Evolutionary conservation across 2,888 invertebrate species (phyloP).

Genomic region (Eueremaeus valkanovi): DNA sequence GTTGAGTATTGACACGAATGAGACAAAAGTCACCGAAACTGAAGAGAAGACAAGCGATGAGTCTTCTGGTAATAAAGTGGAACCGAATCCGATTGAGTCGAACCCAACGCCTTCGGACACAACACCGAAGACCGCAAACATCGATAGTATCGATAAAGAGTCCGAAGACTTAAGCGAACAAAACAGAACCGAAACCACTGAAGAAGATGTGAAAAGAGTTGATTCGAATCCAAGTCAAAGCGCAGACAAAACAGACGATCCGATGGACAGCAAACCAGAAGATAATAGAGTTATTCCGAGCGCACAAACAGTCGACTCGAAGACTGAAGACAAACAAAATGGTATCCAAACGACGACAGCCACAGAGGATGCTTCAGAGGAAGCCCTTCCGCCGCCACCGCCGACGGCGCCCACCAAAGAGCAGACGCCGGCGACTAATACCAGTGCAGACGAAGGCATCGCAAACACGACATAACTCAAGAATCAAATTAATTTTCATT

Average conservation of each 20-base stretch:
- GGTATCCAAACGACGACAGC: background rate
- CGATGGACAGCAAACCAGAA: background rate
- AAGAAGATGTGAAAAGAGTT: background rate
- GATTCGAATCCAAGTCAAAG: background rate
- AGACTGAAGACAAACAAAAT: background rate
- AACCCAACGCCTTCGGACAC: background rate
- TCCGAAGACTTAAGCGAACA: background rate
- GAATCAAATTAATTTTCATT: too few species aligned
- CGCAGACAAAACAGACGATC: background rate
- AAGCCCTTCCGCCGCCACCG: too few species aligned
- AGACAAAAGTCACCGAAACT: background rate
- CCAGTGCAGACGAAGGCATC: background rate
- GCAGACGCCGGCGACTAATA: background rate
- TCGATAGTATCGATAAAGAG: background rate
- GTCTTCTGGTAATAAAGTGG: background rate
- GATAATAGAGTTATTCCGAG: background rate
- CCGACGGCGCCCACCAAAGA: background rate
- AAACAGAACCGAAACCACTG: background rate
- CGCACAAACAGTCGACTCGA: background rate
- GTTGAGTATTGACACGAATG: background rate
- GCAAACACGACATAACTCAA: conserved; percentile 1
- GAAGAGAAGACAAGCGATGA: background rate
- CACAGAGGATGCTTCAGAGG: background rate
- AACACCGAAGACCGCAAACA: background rate
- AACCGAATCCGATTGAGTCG: background rate